Percentiles rank a stretch among this genome's conserved stretches.
Conservation (phyloP, 1,140 invertebrate genomes). For the Apolygus lucorum region DNA sequence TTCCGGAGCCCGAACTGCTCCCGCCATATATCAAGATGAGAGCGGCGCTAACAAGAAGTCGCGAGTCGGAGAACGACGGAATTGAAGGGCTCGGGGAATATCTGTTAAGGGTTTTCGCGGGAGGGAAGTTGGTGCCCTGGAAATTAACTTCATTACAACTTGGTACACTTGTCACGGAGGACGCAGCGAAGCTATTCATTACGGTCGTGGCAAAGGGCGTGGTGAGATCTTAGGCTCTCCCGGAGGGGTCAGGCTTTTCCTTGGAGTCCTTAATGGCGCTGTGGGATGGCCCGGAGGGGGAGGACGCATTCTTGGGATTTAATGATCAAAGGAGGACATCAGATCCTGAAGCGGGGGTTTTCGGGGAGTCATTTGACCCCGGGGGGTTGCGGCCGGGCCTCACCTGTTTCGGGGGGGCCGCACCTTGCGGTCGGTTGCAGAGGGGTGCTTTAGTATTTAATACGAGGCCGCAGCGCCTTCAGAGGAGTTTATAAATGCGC, state of each 20-base stretch:
- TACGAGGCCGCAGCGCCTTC: too few relatives aligned
- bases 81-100: background rate
- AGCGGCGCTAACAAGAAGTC: background rate
- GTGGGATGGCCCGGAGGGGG: background rate
- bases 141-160: slow-evolving; percentile 17
- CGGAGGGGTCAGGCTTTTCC: background rate
- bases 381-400: too few relatives aligned
- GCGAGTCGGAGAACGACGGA: background rate
- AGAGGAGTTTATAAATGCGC: too few relatives aligned
- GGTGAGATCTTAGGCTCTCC: too few relatives aligned
- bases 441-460: background rate
- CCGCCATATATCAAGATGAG: background rate
- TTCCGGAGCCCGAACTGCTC: background rate
- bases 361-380: too few relatives aligned
- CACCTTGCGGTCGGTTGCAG: too few relatives aligned
- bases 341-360: too few relatives aligned
- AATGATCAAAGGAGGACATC: slow-evolving; percentile 4
- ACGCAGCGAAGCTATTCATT: slow-evolving; percentile 8
- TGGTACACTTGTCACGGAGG: slow-evolving; percentile 8
- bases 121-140: background rate
- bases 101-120: background rate
- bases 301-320: slow-evolving; percentile 8
- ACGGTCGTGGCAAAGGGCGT: background rate
- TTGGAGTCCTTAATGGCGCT: background rate
- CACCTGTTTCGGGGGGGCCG: too few relatives aligned